A percentile compares a stretch with the other conserved stretches of the same genome.
These are phyloP conservation scores for Nothobranchius kuhntae DNA, from an alignment of 2,113 vertebrate genomes.

Conservation along the genomic window DNA sequence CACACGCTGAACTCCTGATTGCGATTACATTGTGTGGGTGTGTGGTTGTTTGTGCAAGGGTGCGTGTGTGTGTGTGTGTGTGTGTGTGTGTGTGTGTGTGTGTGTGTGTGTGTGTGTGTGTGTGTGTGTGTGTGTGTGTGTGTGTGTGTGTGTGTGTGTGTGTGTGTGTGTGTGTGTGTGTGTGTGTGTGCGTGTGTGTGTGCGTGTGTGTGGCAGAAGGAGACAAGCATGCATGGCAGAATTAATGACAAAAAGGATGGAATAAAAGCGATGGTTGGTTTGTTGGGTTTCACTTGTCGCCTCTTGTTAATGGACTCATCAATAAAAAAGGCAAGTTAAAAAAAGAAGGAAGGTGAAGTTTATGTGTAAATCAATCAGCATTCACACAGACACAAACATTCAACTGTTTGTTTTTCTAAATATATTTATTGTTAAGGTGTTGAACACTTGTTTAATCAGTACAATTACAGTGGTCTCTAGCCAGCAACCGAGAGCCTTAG, in stretches of 20 bases:
- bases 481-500: too few relatives aligned
- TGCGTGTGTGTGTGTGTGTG: not conserved
- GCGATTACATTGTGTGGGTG: constrained; percentile 43
- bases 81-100: not conserved
- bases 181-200: constrained; percentile 8
- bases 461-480: too few relatives aligned
- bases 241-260: constrained; percentile 5
- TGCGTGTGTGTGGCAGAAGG: not conserved
- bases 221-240: not conserved
- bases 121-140: not conserved
- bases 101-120: constrained; percentile 14
- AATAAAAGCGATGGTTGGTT: constrained; percentile 1
- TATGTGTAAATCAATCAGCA: not conserved
- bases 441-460: too few relatives aligned
- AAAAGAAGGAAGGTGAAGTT: not conserved
- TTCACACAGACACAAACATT: not conserved
- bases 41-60: constrained; percentile 1
- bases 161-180: constrained; percentile 6
- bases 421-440: too few relatives aligned
- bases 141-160: too few relatives aligned
- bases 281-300: constrained; percentile 7
- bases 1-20: constrained; percentile 58
- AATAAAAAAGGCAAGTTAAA: not conserved
- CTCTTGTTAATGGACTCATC: constrained; percentile 6
- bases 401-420: too few relatives aligned